Percentiles rank a stretch among this genome's conserved stretches.
Conservation (phyloP, 2,888 invertebrate genomes). For the Loripinus fragilis region DNA sequence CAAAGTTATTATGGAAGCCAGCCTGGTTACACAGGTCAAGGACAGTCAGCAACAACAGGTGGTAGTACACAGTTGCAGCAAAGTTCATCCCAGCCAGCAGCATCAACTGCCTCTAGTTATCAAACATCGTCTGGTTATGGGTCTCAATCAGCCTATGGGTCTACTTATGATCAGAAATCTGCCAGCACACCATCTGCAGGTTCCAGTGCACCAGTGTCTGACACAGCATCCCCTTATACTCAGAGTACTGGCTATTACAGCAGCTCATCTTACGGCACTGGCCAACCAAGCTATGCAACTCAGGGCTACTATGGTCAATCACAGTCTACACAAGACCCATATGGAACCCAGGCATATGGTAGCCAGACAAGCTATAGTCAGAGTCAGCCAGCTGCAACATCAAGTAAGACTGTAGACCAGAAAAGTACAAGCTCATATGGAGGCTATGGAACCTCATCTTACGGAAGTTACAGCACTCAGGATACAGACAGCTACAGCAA, state of each 20-base stretch:
- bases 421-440: background rate
- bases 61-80: background rate
- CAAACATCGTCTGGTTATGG: background rate
- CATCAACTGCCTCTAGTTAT: background rate
- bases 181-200: background rate
- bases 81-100: background rate
- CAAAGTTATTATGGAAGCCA: constrained; percentile 40
- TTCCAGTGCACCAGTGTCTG: background rate
- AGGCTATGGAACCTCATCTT: background rate
- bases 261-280: no score
- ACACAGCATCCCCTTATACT: background rate
- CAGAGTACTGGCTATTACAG: background rate
- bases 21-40: constrained; percentile 24
- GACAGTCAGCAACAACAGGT: background rate
- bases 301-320: background rate
- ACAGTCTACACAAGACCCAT: background rate
- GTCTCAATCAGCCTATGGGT: background rate
- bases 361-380: background rate
- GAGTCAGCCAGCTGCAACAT: background rate
- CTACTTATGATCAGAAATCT: background rate
- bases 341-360: background rate
- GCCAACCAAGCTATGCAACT: background rate
- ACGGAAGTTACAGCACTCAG: background rate
- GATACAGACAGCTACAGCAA: background rate
- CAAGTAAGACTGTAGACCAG: background rate